phyloP scores from a whole-genome alignment of 35 echinoderm and acorn worm genomes.

The Apostichopus japonicus region DNA sequence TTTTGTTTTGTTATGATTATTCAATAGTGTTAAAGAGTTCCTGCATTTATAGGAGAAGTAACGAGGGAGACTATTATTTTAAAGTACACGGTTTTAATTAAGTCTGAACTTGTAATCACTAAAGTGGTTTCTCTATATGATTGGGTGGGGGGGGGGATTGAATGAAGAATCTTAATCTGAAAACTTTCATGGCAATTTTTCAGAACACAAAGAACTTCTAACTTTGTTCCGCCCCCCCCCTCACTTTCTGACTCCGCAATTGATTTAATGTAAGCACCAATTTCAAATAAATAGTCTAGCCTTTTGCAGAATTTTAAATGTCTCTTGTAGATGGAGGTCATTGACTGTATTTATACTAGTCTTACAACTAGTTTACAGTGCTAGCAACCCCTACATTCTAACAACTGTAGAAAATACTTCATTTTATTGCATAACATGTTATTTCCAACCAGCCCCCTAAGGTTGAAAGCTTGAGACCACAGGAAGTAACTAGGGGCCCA shows the following conservation, averaged over 20 bases:
- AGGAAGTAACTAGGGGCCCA: constrained; percentile 28
- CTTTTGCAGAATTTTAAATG: not conserved
- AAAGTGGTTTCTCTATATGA: too few species aligned
- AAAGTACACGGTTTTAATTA: not conserved
- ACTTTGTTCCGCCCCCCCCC: too few species aligned
- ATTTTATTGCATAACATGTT: not conserved
- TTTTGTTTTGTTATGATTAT: not conserved
- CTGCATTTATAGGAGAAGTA: not conserved
- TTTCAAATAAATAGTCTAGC: too few species aligned
- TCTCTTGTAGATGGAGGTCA: not conserved
- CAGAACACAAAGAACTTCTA: too few species aligned
- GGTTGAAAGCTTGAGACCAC: constrained; percentile 24
- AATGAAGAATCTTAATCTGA: too few species aligned
- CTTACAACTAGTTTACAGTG: not conserved
- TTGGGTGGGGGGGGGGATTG: too few species aligned
- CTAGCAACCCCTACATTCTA: not conserved
- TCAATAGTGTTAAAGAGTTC: not conserved
- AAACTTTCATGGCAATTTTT: too few species aligned
- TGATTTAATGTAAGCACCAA: too few species aligned
- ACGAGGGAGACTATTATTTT: not conserved
- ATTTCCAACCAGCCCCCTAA: not conserved
- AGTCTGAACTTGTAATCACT: too few species aligned
- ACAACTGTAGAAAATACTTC: not conserved
- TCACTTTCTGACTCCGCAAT: too few species aligned
- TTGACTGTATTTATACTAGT: not conserved